A percentile compares a stretch with the other conserved stretches of the same genome.
Conservation (phyloP, 1,140 invertebrate species). For the Drosophila santomea region DNA sequence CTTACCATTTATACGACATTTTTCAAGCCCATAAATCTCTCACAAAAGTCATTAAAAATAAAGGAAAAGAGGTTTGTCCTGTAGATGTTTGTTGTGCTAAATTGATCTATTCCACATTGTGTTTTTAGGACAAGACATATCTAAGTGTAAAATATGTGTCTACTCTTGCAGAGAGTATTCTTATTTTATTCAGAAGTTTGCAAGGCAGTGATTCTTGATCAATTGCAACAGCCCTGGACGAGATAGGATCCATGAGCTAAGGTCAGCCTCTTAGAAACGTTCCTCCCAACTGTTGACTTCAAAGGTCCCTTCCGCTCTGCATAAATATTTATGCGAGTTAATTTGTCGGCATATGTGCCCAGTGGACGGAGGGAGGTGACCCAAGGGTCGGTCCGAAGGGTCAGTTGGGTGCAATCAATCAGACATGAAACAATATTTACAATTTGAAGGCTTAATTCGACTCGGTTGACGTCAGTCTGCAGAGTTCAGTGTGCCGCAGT, state of each 20-base stretch:
- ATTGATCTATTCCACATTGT: no score
- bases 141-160: no score
- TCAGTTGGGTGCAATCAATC: constrained; percentile 63
- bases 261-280: constrained; percentile 21
- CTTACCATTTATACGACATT: no score
- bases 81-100: no score
- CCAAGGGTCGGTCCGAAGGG: no score
- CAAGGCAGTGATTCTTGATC: no score
- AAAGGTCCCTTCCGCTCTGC: constrained; percentile 51
- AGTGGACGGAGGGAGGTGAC: background rate
- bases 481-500: constrained; percentile 26
- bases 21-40: no score
- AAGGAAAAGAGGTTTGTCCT: no score
- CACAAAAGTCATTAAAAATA: no score
- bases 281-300: constrained; percentile 39
- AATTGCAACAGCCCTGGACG: background rate
- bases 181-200: no score
- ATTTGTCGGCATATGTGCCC: constrained; percentile 66
- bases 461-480: constrained; percentile 34
- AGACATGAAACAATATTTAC: constrained; percentile 78
- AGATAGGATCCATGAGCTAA: constrained; percentile 3
- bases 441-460: constrained; percentile 68
- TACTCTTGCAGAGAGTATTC: no score
- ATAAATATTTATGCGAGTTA: constrained; percentile 81
- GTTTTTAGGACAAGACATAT: no score